These are phyloP conservation scores for Montipora efflorescens DNA, from an alignment of 64 coral and sea anemone species.

Conservation along the genomic window DNA sequence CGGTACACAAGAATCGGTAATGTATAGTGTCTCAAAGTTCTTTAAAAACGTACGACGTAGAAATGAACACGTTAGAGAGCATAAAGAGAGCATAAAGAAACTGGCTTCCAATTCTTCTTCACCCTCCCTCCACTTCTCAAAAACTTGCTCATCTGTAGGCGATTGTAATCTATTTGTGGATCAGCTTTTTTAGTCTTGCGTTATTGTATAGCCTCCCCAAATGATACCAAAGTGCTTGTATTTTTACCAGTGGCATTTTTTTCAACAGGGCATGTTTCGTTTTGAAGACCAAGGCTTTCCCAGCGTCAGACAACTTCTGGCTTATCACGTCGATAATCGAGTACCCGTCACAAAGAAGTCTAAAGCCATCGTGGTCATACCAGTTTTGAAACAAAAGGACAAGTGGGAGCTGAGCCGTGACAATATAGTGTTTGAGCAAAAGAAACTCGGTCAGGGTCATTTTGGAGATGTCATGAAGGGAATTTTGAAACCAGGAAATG, in stretches of 20 bases:
- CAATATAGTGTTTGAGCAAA: slow-evolving; percentile 45
- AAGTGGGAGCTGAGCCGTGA: slow-evolving; percentile 85
- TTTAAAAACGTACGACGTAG: too few species aligned
- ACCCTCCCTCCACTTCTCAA: too few species aligned
- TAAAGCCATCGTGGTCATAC: slow-evolving; percentile 59
- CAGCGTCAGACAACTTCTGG: slow-evolving; percentile 75
- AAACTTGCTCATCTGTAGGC: too few species aligned
- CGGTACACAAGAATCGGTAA: too few species aligned
- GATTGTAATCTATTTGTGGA: too few species aligned
- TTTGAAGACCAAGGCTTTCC: slow-evolving; percentile 94
- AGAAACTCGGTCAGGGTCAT: slow-evolving; percentile 89
- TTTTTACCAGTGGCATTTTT: neutral
- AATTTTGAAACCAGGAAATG: slow-evolving; percentile 35
- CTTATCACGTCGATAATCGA: slow-evolving; percentile 76
- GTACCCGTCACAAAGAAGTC: slow-evolving; percentile 86
- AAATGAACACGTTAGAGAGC: too few species aligned
- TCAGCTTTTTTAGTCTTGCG: too few species aligned
- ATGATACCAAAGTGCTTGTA: neutral
- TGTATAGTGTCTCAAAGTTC: too few species aligned
- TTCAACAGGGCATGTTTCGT: slow-evolving; percentile 63
- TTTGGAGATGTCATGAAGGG: slow-evolving; percentile 99
- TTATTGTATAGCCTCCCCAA: neutral
- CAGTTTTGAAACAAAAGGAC: slow-evolving; percentile 44
- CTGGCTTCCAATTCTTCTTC: too few species aligned
- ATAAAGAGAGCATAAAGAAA: too few species aligned